Conservation (phyloP, 2,888 invertebrate genomes). For the Amiota mariae region DNA sequence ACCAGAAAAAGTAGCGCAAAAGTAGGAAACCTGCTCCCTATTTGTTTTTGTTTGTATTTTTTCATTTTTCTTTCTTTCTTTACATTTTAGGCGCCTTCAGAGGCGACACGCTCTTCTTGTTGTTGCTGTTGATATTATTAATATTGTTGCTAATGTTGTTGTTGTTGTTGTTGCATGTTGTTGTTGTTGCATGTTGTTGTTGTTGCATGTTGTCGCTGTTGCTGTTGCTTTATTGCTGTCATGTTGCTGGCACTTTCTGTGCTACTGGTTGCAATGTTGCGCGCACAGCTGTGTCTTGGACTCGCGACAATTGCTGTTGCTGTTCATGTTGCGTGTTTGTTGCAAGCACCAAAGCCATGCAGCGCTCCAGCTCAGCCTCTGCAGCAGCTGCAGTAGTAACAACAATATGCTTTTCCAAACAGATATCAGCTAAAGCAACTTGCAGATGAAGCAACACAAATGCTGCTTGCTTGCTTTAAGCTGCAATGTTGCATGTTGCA, state of each 20-base stretch:
- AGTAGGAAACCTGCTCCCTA: constrained; percentile 27
- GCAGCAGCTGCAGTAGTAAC: background rate
- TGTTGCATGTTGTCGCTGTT: constrained; percentile 17
- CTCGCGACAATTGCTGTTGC: constrained; percentile 31
- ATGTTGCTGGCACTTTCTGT: constrained; percentile 15
- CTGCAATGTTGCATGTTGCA: constrained; percentile 30
- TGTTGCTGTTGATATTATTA: constrained; percentile 10
- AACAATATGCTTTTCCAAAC: background rate
- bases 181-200: constrained; percentile 3
- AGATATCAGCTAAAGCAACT: no score
- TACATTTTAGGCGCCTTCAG: background rate
- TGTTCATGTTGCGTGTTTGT: constrained; percentile 20
- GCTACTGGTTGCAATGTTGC: constrained; percentile 32
- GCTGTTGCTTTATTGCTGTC: constrained; percentile 13
- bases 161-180: constrained; percentile 4
- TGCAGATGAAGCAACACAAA: background rate
- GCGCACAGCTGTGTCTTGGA: constrained; percentile 29
- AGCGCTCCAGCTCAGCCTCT: background rate
- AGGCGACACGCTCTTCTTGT: background rate
- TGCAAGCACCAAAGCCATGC: background rate
- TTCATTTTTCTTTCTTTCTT: constrained; percentile 4
- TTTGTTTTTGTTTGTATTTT: background rate
- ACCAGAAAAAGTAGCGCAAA: constrained; percentile 15
- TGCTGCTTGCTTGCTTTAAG: constrained; percentile 15
- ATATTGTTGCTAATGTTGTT: constrained; percentile 15